Evolutionary conservation across 2,888 invertebrate genomes (phyloP), one percentile per base, ranked within the genome.

Genomic region (Periphyllus acericola): DNA sequence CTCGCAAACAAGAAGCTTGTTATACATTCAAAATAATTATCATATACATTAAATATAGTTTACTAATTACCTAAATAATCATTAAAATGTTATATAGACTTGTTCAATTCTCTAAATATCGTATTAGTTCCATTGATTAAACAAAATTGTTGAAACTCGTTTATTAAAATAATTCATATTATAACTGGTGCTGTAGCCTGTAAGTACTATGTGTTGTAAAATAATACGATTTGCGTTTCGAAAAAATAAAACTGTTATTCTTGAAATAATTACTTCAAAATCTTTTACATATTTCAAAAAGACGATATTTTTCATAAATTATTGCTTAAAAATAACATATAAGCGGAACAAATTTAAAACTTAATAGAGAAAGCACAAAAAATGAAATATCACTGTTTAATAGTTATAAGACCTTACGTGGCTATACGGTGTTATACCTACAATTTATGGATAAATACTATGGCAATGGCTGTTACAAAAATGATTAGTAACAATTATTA

Each of bases 1-100:
- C 60, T 60, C 60, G 80, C 36, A 19, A 66, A 80, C 80, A 80
- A 66, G 66, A 80, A 80, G 60, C 66, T 80, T 66, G 79, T 79
- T 34, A 60, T n/a, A n/a, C 66, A 66, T 80, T 79, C 55, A 36
- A 80, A 80, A 66, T 80, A 80, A 80, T 80, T 25, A 80, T 80
- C 60, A 9, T 80, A 25, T n/a, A 80, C 9, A 11, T 11, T 36
- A 79, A 3, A 25, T 60, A 60, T 60, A 19, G 55, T 60, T 34
- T 34, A 60, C 34, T 79, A 60, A 79, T 79, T 79, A n/a, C 79
- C 34, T 34, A 21, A 55, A 25, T 34, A 79, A 79, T 79, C 32
- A 79, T 55, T 34, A 25, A 32, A 46, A 46, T 8, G 14, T 34
- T 25, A 52, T 34, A 60, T 25, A 14, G 5, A 55, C 34, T n/a